These are phyloP conservation scores for Melanotaenia maccullochi DNA, from an alignment of 2,797 vertebrate species.

Conservation along the genomic window DNA sequence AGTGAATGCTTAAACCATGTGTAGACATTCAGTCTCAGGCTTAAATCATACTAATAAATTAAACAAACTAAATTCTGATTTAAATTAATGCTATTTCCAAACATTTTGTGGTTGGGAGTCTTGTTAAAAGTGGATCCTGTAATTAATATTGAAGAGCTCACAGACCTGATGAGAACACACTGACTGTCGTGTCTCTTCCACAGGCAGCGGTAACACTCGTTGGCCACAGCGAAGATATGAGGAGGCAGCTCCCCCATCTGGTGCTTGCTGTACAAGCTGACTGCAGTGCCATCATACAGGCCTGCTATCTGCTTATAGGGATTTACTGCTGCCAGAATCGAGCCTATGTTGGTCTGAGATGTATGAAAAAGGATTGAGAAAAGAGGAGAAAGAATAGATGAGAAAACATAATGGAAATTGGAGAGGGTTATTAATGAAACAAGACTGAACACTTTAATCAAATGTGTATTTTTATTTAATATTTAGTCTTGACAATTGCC, in stretches of 20 bases:
- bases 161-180: constrained; percentile 92
- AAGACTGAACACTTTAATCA: background rate
- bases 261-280: constrained; percentile 89
- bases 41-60: background rate
- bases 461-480: background rate
- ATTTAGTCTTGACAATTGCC: background rate
- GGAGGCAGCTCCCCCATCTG: constrained; percentile 93
- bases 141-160: constrained; percentile 46
- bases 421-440: background rate
- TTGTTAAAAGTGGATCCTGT: background rate
- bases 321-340: constrained; percentile 92
- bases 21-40: background rate
- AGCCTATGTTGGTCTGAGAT: constrained; percentile 91
- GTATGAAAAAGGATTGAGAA: background rate
- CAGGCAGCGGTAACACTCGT: constrained; percentile 94
- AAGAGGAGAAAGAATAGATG: background rate
- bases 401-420: background rate
- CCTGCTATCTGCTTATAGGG: constrained; percentile 89
- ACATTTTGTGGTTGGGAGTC: background rate
- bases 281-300: constrained; percentile 84
- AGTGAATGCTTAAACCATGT: background rate
- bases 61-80: background rate
- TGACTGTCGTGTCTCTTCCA: constrained; percentile 95
- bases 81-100: background rate
- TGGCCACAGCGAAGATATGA: constrained; percentile 92